Evolutionary conservation across 2,888 invertebrate species (phyloP), one percentile per base, ranked within the genome.

Genomic region (Plagodis dolabraria): DNA sequence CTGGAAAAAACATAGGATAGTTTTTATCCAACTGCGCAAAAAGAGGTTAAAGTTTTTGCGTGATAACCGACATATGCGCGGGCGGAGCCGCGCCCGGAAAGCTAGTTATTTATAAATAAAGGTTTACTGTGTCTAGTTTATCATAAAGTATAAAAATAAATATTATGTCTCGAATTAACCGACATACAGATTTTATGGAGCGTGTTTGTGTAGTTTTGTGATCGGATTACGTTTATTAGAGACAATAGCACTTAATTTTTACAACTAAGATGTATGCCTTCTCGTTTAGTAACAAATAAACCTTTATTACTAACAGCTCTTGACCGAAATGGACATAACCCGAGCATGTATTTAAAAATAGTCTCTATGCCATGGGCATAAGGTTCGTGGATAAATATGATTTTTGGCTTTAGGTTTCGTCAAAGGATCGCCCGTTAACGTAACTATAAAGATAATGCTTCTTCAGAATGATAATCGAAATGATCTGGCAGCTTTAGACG

Each of bases 361-460:
- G n/a, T 5, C 58, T 53, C 53, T 63, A 53, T 34, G n/a, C 6
- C 50, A 10, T 53, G 33, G 7, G 11, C n/a, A 53, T 47, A 51
- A 53, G 53, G 53, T 57, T 34, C 42, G 12, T 12, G 38, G 6
- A 7, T 0, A 5, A 40, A 40, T 45, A 44, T 47, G 60, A 59
- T 60, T 68, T 63, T 48, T 47, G 53, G 50, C 36, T 36, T 36
- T 36, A 43, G 54, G 53, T 54, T 51, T 52, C 50, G 50, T 59
- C 55, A 55, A 59, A 61, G 61, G 66, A 51, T 57, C 45, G 57
- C 47, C 64, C 40, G 62, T 68, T 65, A 67, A 65, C 59, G 64
- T 71, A 63, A 69, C 68, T 63, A 67, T 69, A 49, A 57, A 52
- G 57, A 58, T 69, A 71, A 68, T 67, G 67, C 70, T 36, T 64